Percentiles rank a stretch among this genome's conserved stretches.
Conservation (phyloP, 2,797 vertebrate species). For the Danio aesculapii region DNA sequence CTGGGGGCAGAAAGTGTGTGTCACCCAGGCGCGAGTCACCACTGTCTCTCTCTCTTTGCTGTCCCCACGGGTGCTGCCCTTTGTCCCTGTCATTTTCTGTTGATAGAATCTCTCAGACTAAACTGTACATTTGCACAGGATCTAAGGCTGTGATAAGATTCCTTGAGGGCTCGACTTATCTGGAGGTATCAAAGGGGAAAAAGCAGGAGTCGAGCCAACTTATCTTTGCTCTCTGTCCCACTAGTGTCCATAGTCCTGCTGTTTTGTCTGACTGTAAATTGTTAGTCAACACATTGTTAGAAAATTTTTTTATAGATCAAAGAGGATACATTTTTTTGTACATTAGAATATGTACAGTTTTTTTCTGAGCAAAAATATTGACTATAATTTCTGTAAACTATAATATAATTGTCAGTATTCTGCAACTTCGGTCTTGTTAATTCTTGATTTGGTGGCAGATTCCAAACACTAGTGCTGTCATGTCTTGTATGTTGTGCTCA, state of each 20-base stretch:
- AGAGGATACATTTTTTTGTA: background rate
- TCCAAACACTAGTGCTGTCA: too few relatives aligned
- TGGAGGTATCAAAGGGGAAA: conserved; percentile 74
- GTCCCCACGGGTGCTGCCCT: conserved; percentile 68
- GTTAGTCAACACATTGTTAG: conserved; percentile 44
- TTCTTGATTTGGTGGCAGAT: too few relatives aligned
- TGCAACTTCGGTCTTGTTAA: too few relatives aligned
- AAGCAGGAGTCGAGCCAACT: conserved; percentile 70
- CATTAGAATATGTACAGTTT: too few relatives aligned
- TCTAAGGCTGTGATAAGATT: conserved; percentile 77
- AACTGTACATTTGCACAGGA: conserved; percentile 79
- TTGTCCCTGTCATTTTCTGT: conserved; percentile 76
- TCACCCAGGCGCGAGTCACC: conserved; percentile 43
- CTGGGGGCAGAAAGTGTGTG: conserved; percentile 47
- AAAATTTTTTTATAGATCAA: background rate
- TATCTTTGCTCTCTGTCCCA: conserved; percentile 61
- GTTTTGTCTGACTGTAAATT: conserved; percentile 67
- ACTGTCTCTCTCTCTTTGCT: conserved; percentile 5
- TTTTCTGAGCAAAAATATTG: too few relatives aligned
- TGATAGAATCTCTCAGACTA: conserved; percentile 81
- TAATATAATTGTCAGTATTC: too few relatives aligned
- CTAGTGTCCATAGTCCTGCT: conserved; percentile 69
- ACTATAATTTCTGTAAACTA: too few relatives aligned
- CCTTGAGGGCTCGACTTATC: conserved; percentile 77
- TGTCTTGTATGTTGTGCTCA: too few relatives aligned